Evolutionary conservation across 1,140 invertebrate genomes (phyloP), one percentile per base, ranked within the genome.

Genomic region (Samia ricini): DNA sequence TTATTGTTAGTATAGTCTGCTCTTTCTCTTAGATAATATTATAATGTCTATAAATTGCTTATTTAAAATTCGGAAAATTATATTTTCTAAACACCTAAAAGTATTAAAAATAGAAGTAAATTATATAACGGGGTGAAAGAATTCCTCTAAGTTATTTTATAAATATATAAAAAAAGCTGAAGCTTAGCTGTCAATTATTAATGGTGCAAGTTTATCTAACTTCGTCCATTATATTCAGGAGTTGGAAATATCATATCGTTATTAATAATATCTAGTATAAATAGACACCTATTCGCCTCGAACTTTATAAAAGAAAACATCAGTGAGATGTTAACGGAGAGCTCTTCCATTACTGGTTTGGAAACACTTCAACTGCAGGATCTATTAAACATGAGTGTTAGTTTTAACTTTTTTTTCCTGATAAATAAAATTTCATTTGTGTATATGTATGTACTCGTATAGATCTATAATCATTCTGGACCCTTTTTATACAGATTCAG

Each of bases 151-250:
- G 33, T 15, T 42, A 42, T 42, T 42, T 15, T 42, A n/a, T n/a
- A n/a, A 15, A 42, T 15, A 12, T 42, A 12, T 15, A 55, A 55
- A 12, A 52, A 24, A 55, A 22, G 24, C 24, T 24, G 22, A 69
- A 73, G 63, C 72, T 75, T 49, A 65, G 60, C 68, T 75, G 78
- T 81, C 68, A 81, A 74, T 81, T 77, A 81, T 77, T 77, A 72
- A 83, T 79, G 77, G 65, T 74, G 66, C 68, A 76, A 77, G 62
- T 77, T 73, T 61, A 56, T 69, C 58, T 68, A 79, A 79, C 69
- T 79, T 77, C 58, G 61, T 66, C 74, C 77, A 77, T 79, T 79
- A 76, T 63, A 56, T 66, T 64, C 57, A 56, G 55, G 51, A 59
- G 54, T 71, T 71, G 66, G 65, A 66, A 68, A 69, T 68, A 72